phyloP scores from a whole-genome alignment of 2,888 invertebrate species.

The Xylota segnis region DNA sequence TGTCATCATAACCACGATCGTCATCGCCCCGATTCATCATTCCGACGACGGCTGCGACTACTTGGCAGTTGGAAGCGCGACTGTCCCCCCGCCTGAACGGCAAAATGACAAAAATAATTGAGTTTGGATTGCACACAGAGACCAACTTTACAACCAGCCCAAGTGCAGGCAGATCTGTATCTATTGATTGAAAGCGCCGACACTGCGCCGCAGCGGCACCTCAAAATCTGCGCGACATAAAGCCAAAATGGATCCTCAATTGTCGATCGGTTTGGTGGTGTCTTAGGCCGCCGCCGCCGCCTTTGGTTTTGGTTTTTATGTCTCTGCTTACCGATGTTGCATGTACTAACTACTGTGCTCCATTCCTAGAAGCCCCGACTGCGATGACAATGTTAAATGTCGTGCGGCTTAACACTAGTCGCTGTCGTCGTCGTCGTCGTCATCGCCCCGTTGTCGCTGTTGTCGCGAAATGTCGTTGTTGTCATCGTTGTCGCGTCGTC shows the following conservation, averaged over 20 bases:
- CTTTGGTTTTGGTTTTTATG: conserved; percentile 36
- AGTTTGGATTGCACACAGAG: conserved; percentile 48
- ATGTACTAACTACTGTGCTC: conserved; percentile 41
- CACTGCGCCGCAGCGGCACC: conserved; percentile 64
- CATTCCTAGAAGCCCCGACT: conserved; percentile 13
- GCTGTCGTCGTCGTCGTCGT: conserved; percentile 57
- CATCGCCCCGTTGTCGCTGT: conserved; percentile 29
- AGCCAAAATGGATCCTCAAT: conserved; percentile 65
- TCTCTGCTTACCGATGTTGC: neutral
- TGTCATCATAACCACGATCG: conserved; percentile 66
- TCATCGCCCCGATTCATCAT: conserved; percentile 71
- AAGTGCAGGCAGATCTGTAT: conserved; percentile 73
- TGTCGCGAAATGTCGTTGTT: conserved; percentile 28
- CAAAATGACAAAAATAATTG: conserved; percentile 68
- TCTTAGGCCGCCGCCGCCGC: conserved; percentile 47
- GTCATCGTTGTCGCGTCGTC: conserved; percentile 12
- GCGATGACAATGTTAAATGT: conserved; percentile 71
- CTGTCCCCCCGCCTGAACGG: conserved; percentile 10
- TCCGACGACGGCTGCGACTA: neutral
- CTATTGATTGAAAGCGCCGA: conserved; percentile 75
- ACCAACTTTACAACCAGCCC: conserved; percentile 61
- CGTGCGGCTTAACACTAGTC: conserved; percentile 70
- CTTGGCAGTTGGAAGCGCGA: conserved; percentile 49
- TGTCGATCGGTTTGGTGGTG: conserved; percentile 34
- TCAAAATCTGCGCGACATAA: conserved; percentile 62